These are phyloP conservation scores for Aplocera efformata DNA, from an alignment of 2,888 invertebrate species.

Conservation along the genomic window DNA sequence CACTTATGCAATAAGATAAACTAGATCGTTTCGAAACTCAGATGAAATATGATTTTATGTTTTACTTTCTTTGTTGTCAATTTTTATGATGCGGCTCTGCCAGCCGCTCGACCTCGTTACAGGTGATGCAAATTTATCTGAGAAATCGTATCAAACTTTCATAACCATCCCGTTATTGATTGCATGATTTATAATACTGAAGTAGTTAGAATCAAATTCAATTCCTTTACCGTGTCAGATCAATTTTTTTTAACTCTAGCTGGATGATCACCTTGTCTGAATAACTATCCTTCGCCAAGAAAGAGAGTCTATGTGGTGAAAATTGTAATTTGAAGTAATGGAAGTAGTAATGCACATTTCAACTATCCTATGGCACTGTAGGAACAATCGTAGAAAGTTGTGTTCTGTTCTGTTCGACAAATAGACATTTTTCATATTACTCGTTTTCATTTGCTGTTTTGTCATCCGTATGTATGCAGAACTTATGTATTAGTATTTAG, in stretches of 20 bases:
- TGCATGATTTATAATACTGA: slow-evolving; percentile 75
- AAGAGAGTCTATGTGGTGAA: slow-evolving; percentile 27
- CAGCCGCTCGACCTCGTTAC: slow-evolving; percentile 53
- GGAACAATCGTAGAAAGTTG: too few relatives aligned
- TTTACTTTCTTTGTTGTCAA: slow-evolving; percentile 22
- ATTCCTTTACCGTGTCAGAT: slow-evolving; percentile 54
- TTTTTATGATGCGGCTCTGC: slow-evolving; percentile 35
- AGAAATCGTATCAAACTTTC: slow-evolving; percentile 77
- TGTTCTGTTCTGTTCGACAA: too few relatives aligned
- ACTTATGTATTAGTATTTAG: too few relatives aligned
- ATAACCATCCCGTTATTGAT: slow-evolving; percentile 78
- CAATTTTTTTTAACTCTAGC: too few relatives aligned
- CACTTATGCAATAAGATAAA: slow-evolving; percentile 24
- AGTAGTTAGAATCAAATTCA: slow-evolving; percentile 75
- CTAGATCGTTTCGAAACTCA: slow-evolving; percentile 17
- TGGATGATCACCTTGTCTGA: too few relatives aligned
- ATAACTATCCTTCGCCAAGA: too few relatives aligned
- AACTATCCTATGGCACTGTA: too few relatives aligned
- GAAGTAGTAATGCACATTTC: slow-evolving; percentile 44
- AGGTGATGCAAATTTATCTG: slow-evolving; percentile 71
- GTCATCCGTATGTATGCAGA: too few relatives aligned
- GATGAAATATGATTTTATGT: background rate
- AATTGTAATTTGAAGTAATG: slow-evolving; percentile 39
- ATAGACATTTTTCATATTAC: too few relatives aligned
- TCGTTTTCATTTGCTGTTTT: too few relatives aligned